Evolutionary conservation across 2,797 vertebrate genomes (phyloP), one percentile per base, ranked within the genome.

Genomic region (Anas bahamensis): DNA sequence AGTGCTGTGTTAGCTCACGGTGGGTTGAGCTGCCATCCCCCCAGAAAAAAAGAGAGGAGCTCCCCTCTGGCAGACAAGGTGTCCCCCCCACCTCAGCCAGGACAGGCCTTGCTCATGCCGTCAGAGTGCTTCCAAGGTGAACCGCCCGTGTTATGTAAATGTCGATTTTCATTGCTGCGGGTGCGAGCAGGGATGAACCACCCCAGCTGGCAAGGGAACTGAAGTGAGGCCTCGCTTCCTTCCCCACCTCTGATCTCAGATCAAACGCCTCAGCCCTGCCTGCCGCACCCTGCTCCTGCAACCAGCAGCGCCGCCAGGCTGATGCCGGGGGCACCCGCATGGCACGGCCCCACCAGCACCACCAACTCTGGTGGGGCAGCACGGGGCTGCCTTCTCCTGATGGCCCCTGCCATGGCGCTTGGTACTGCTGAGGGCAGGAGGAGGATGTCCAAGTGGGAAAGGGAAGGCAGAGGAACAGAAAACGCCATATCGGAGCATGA

Each of bases 341-440:
- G 70, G 63, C 73, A 64, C 0, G 0, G 65, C 15, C 64, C 23
- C 37, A 29, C 18, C 55, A 26, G 39, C 1, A 4, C 13, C 28
- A 35, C n/a, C 0, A 0, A 17, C 26, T 17, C 64, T 13, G 1
- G 0, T 1, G 3, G 64, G 61, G 17, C 55, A 56, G 8, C 7
- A 28, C 1, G 0, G 18, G 23, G 31, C 24, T 59, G 46, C 52
- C 4, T 1, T 21, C 26, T 10, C 78, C 15, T 28, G 44, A n/a
- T 39, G 26, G n/a, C 48, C 37, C 22, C 28, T 73, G n/a, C 66
- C 29, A 3, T 4, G 33, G 56, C 5, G 21, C 39, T 86, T 1
- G 0, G 14, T 39, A 22, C n/a, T n/a, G 69, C 0, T 1, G 70
- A 86, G 46, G 23, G 22, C 17, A 46, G 63, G 59, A 53, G 60